These are phyloP conservation scores for Oncopodura yosiiana DNA, from an alignment of 1,140 invertebrate species.

Conservation along the genomic window DNA sequence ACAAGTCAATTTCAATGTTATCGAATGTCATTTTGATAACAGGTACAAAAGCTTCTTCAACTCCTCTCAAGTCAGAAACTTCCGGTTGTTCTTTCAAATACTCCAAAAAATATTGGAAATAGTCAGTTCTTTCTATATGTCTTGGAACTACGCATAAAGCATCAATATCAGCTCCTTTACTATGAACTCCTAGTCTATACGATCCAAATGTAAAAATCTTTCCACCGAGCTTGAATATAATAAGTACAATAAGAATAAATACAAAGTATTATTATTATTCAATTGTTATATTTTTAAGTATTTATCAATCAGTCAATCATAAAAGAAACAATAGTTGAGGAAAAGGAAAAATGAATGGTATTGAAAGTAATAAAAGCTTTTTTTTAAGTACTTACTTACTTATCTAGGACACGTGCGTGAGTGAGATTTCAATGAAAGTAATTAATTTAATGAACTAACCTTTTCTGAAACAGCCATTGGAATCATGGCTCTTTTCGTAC, in stretches of 20 bases:
- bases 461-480: constrained; percentile 70
- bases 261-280: background rate
- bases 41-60: constrained; percentile 98
- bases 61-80: constrained; percentile 73
- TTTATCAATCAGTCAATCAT: background rate
- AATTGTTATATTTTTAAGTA: too few species aligned
- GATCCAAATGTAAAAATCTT: constrained; percentile 99
- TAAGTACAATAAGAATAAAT: background rate
- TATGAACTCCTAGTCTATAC: constrained; percentile 83
- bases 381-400: background rate
- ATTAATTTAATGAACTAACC: constrained; percentile 36
- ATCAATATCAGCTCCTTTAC: constrained; percentile 97
- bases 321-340: background rate
- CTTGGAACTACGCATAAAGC: constrained; percentile 93
- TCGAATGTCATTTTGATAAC: constrained; percentile 99
- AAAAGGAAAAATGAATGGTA: background rate
- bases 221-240: constrained; percentile 59
- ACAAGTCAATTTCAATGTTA: constrained; percentile 96
- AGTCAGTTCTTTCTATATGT: constrained; percentile 87
- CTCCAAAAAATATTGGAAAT: constrained; percentile 90
- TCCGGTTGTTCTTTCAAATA: constrained; percentile 76
- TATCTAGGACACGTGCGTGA: too few species aligned
- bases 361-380: background rate
- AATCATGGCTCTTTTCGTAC: constrained; percentile 78
- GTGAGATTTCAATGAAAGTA: background rate